Conservation (phyloP, 2,113 vertebrate species). For the Lathamus discolor region DNA sequence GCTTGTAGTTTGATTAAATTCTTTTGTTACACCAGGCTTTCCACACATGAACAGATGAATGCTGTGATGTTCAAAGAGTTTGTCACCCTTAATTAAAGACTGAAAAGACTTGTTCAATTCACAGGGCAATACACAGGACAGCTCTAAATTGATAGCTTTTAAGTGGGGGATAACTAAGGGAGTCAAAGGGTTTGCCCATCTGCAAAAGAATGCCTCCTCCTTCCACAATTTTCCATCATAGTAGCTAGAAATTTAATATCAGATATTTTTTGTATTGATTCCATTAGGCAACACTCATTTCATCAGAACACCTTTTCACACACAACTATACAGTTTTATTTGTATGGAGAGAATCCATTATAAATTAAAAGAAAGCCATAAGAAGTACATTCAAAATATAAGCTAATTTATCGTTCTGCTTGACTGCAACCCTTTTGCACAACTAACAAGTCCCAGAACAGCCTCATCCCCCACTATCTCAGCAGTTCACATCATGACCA, state of each 20-base stretch:
- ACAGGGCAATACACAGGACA: conserved; percentile 74
- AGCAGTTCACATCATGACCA: not conserved
- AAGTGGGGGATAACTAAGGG: conserved; percentile 68
- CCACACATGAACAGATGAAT: conserved; percentile 80
- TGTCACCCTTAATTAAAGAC: conserved; percentile 85
- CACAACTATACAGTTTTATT: not conserved
- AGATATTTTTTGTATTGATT: conserved; percentile 63
- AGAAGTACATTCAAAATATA: not conserved
- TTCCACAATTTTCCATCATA: conserved; percentile 37
- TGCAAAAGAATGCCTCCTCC: conserved; percentile 50
- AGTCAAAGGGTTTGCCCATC: conserved; percentile 64
- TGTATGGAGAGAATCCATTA: not conserved
- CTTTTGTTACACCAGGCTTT: conserved; percentile 82
- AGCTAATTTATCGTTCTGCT: not conserved
- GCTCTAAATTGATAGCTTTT: conserved; percentile 82
- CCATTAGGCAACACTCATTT: conserved; percentile 52
- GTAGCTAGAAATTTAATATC: conserved; percentile 50
- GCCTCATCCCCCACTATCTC: not conserved
- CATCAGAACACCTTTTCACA: conserved; percentile 27
- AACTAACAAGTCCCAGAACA: not conserved
- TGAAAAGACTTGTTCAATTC: conserved; percentile 79
- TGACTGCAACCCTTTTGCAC: not conserved
- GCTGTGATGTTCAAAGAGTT: conserved; percentile 82
- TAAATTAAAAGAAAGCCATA: not conserved
- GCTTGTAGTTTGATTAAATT: conserved; percentile 84